Evolutionary conservation across 2,113 vertebrate species (phyloP).

Genomic region (Lagopus leucura): DNA sequence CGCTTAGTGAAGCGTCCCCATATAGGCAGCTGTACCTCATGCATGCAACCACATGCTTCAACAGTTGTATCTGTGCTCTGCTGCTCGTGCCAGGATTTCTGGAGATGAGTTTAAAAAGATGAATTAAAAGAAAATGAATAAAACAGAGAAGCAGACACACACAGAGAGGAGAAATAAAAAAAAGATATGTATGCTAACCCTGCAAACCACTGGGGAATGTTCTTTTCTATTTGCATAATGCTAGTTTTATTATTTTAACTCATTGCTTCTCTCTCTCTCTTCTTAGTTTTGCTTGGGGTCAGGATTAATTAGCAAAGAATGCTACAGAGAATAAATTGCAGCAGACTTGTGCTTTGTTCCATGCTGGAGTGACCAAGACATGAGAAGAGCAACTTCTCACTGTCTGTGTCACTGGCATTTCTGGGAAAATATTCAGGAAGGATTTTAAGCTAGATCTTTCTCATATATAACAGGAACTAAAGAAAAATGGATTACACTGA

Average conservation of each 20-base stretch:
- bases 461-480: neutral
- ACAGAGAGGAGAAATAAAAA: neutral
- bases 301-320: slow-evolving; percentile 1
- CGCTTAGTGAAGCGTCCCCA: neutral
- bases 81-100: neutral
- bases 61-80: neutral
- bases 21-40: neutral
- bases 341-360: neutral
- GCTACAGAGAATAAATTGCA: neutral
- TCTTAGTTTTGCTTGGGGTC: neutral
- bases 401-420: neutral
- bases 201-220: neutral
- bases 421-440: slow-evolving; percentile 22
- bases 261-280: neutral
- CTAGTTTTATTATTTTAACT: slow-evolving; percentile 27
- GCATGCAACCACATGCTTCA: neutral
- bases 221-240: neutral
- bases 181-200: neutral
- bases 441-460: slow-evolving; percentile 12
- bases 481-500: neutral
- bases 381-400: neutral
- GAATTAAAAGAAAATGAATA: neutral
- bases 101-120: neutral
- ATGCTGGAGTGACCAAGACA: neutral
- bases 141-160: neutral